Base-by-base conservation (phyloP, 1,140 invertebrate species). In the Chironomus striatipennis region DNA sequence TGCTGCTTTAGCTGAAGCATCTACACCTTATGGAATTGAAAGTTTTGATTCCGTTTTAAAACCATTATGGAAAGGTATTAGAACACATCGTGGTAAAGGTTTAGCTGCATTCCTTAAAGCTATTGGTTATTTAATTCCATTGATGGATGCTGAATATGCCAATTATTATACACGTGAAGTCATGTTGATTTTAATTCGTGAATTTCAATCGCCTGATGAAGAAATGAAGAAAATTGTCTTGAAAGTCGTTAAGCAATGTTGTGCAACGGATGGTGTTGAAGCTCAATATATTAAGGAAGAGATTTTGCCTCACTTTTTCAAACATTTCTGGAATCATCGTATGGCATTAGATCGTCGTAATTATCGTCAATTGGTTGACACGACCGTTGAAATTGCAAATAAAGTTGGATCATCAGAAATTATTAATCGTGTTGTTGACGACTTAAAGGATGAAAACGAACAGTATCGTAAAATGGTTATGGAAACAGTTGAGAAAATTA, bases 151-250 rank as follows among this genome's bases (percentile, higher is more conserved):
- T 74, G 98, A 99, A 84, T 99, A 99, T 81, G 98, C 98, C 1
- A 99, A 98, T 83, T 99, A 99, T 83, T 99, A 99, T 82, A 99
- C 98, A 15, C 89, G 96, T 77, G 98, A 99, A 91, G 98, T 99
- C 79, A 99, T 99, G 98, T 87, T 99, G 80, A 99, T 99, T 84
- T 85, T 99, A 7, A 99, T 99, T 80, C 89, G 98, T 84, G 98
- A 99, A 85, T 99, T 99, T 83, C 96, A 98, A 83, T 99, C 97
- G 72, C 98, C 98, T 2, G 98, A 99, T 85, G 98, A 99, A 85
- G 98, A 99, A 88, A 99, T 99, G 98, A 99, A 99, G 82, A 99
- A 99, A 82, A 99, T 99, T 85, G 98, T 99, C 0, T 86, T 99
- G 57, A 99, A 99, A 86, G 95, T 99, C 76, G 98, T 99, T n/a